These are phyloP conservation scores for Dolichoris vasculosae DNA, from an alignment of 1,140 invertebrate species.

Conservation along the genomic window DNA sequence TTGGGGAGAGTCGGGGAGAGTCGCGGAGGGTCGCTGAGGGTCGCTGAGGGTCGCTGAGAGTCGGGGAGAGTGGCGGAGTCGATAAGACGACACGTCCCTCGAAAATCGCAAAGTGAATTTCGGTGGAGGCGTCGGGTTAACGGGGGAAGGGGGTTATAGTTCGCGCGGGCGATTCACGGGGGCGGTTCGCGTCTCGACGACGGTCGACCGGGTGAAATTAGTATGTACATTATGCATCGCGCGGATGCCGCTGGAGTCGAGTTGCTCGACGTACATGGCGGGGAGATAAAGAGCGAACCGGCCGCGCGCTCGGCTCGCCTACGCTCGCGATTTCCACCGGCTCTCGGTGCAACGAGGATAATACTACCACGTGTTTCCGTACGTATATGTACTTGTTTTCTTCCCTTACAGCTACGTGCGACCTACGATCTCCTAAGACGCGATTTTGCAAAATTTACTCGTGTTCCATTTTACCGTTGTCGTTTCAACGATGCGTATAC, in stretches of 20 bases:
- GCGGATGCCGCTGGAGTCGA: background rate
- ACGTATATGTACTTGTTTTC: background rate
- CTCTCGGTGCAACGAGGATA: background rate
- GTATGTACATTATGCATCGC: background rate
- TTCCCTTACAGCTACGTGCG: background rate
- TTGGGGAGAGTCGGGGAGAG: no score
- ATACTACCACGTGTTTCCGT: background rate
- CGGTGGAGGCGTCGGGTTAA: no score
- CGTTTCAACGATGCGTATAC: background rate
- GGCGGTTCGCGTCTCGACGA: no score
- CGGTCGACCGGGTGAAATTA: background rate
- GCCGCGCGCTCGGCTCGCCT: background rate
- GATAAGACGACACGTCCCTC: no score
- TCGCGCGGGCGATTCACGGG: no score
- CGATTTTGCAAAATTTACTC: background rate
- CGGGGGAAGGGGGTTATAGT: no score
- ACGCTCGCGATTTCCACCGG: background rate
- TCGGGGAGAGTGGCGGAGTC: no score
- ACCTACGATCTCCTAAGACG: background rate
- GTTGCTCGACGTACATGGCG: background rate
- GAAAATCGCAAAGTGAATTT: no score
- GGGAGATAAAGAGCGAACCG: slow-evolving; percentile 25
- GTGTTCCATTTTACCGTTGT: background rate
- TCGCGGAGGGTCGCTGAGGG: no score
- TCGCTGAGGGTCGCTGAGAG: no score